Evolutionary conservation across 2,888 invertebrate genomes (phyloP).

Genomic region (Drosophila neotestacea): DNA sequence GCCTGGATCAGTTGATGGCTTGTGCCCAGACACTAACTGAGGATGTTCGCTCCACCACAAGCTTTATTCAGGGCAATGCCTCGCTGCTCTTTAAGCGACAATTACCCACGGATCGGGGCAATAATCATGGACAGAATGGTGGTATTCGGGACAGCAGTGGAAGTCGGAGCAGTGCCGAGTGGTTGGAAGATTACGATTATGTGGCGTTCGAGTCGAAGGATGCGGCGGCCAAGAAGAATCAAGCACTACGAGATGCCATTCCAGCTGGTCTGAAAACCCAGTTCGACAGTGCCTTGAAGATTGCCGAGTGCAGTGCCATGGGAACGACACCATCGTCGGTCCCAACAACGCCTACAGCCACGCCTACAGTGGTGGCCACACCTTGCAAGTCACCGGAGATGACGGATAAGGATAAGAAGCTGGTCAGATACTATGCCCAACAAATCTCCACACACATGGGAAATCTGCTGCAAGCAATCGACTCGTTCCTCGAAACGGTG

Average conservation of each 20-base stretch:
- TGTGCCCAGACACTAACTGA: conserved; percentile 94
- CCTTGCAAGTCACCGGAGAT: conserved; percentile 82
- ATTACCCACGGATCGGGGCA: conserved; percentile 33
- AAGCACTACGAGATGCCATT: conserved; percentile 90
- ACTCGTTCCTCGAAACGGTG: conserved; percentile 95
- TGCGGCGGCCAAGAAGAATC: conserved; percentile 89
- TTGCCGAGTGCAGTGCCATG: conserved; percentile 89
- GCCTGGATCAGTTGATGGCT: conserved; percentile 94
- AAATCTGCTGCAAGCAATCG: conserved; percentile 94
- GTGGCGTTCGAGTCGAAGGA: conserved; percentile 93
- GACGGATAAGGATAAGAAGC: conserved; percentile 92
- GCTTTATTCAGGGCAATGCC: conserved; percentile 95
- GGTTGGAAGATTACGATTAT: conserved; percentile 96
- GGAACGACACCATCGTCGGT: conserved; percentile 79
- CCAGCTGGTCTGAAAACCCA: conserved; percentile 90
- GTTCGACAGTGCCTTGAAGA: conserved; percentile 91
- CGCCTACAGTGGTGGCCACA: conserved; percentile 26
- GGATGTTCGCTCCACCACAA: conserved; percentile 95
- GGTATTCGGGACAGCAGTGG: conserved; percentile 18
- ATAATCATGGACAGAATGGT: conserved; percentile 35
- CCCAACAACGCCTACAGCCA: conserved; percentile 51
- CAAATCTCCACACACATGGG: conserved; percentile 94
- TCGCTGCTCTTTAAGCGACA: conserved; percentile 90
- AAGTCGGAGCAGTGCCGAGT: conserved; percentile 85
- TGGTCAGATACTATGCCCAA: conserved; percentile 94